Evolutionary conservation across 2,113 vertebrate species (phyloP).

Genomic region (Argyrosomus japonicus): DNA sequence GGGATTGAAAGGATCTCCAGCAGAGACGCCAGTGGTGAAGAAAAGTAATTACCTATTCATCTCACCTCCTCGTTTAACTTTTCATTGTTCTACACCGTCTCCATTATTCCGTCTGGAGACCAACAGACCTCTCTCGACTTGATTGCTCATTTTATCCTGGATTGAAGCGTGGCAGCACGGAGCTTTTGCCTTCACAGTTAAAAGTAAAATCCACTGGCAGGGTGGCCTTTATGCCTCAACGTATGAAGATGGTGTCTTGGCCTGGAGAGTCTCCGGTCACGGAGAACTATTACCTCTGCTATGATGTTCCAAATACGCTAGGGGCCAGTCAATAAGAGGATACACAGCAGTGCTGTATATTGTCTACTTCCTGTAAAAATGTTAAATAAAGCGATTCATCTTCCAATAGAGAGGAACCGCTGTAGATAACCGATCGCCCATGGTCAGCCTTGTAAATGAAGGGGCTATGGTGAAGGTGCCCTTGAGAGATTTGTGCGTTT

Average conservation of each 20-base stretch:
- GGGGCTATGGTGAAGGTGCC: constrained; percentile 73
- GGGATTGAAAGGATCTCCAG: neutral
- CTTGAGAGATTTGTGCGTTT: constrained; percentile 69
- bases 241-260: constrained; percentile 3
- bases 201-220: constrained; percentile 12
- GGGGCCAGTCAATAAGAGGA: neutral
- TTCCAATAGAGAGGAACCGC: constrained; percentile 16
- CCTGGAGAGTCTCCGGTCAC: neutral
- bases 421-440: constrained; percentile 50
- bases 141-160: constrained; percentile 27
- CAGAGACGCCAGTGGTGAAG: constrained; percentile 14
- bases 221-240: neutral
- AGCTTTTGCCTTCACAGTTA: neutral
- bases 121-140: neutral
- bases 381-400: constrained; percentile 57
- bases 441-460: constrained; percentile 64
- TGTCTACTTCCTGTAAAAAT: constrained; percentile 39
- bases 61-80: constrained; percentile 25
- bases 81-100: constrained; percentile 10
- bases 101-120: constrained; percentile 29
- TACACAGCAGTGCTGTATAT: neutral
- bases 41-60: constrained; percentile 45
- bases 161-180: neutral
- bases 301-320: constrained; percentile 1
- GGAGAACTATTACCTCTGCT: neutral